phyloP scores from a whole-genome alignment of 1,140 invertebrate genomes.

The Temnothorax longispinosus region DNA sequence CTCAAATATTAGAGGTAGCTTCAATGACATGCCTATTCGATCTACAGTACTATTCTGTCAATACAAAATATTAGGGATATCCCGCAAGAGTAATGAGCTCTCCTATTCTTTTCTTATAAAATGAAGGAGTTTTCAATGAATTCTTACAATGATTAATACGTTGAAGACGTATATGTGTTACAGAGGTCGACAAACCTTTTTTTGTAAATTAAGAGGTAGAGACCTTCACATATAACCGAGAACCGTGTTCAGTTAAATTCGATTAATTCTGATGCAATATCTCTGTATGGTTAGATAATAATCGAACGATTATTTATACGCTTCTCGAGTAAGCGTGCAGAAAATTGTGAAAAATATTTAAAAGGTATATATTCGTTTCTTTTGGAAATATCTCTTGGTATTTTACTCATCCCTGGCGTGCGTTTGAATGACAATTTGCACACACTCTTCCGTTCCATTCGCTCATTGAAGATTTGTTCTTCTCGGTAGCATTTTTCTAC shows the following conservation, averaged over 20 bases:
- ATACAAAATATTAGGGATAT: background rate
- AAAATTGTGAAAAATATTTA: slow-evolving; percentile 17
- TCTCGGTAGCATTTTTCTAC: background rate
- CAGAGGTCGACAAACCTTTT: background rate
- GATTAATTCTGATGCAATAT: background rate
- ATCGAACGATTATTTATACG: background rate
- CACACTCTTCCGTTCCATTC: background rate
- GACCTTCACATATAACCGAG: background rate
- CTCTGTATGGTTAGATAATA: background rate
- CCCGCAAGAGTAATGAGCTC: background rate
- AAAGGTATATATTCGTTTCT: background rate
- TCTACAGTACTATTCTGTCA: background rate
- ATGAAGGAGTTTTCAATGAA: background rate
- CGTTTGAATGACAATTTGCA: slow-evolving; percentile 36
- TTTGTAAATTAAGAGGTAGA: background rate
- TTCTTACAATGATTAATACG: background rate
- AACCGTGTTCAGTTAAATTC: background rate
- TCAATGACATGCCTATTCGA: background rate
- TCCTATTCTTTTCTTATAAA: background rate
- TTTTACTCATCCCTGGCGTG: slow-evolving; percentile 32
- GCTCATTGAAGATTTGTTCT: background rate
- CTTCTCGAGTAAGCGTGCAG: background rate
- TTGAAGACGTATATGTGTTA: background rate
- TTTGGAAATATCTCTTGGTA: background rate
- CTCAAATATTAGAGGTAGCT: slow-evolving; percentile 3